Evolutionary conservation across 2,113 vertebrate genomes (phyloP), one percentile per base, ranked within the genome.

Genomic region (Tamias sibiricus): DNA sequence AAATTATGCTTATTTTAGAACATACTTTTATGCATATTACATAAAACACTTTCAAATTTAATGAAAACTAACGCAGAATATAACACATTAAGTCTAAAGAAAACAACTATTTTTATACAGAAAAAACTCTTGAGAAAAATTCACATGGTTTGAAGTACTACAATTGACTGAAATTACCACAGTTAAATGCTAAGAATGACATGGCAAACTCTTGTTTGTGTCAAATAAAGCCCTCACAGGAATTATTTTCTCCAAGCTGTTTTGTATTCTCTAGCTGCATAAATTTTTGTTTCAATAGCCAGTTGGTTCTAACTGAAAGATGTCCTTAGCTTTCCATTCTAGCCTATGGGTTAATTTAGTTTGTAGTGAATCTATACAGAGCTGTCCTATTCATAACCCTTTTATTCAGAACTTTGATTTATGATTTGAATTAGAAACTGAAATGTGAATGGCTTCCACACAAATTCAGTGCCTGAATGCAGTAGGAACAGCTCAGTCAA

Each of bases 391-490:
- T 97, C 77, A 93, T 94, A 94, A 82, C 88, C 42, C 69, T 90
- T 97, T 94, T 94, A 93, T 95, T 86, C 89, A 91, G 28, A 90
- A 76, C 42, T 94, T 94, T 95, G 94, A 93, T 81, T 88, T 97
- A 87, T 71, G 49, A 85, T 87, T 82, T 89, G 85, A 97, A 89
- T 96, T 94, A 80, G 85, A 95, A 80, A 92, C 32, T 91, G n/a
- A 95, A 96, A 59, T 83, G 64, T 8, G 37, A 95, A 89, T 89
- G 35, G 26, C 37, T 96, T 96, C 6, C 52, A 75, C 28, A 93
- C 62, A 91, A 47, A 93, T 59, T 94, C 54, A 42, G 30, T n/a
- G 17, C 19, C 66, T 88, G 74, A 80, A 77, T 32, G 14, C 77
- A 54, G 3, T n/a, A 89, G 68, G 20, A 92, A 87, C 0, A 71